A percentile compares a stretch with the other conserved stretches of the same genome.
Evolutionary conservation across 2,888 invertebrate genomes (phyloP).

Genomic region (Eubasilissa splendida): DNA sequence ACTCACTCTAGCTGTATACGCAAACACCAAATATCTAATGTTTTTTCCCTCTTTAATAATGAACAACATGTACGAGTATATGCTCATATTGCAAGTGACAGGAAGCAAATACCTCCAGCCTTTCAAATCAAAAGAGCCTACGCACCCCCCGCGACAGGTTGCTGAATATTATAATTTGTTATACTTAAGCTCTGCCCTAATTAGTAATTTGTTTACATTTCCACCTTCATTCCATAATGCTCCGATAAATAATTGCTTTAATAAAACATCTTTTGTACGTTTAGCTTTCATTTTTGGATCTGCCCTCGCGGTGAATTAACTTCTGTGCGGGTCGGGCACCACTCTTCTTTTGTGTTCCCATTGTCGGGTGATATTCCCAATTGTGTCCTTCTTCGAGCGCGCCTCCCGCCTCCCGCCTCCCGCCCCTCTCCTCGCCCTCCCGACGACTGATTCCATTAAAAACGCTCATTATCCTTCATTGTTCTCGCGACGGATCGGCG

Average conservation of each 20-base stretch:
- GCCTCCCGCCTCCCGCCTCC: background rate
- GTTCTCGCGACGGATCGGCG: background rate
- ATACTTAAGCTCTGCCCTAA: no score
- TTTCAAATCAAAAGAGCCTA: no score
- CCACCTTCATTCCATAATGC: no score
- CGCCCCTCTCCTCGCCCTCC: background rate
- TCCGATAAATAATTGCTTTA: background rate
- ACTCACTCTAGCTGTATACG: no score
- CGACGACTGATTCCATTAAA: slow-evolving; percentile 28
- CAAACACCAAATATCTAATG: no score
- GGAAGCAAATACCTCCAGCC: no score
- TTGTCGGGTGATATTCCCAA: slow-evolving; percentile 6
- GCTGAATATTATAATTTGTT: no score
- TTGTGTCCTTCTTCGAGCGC: slow-evolving; percentile 18
- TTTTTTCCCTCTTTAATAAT: no score
- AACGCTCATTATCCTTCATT: slow-evolving; percentile 22
- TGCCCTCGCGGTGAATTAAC: background rate
- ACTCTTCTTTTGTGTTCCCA: background rate
- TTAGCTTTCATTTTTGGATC: background rate
- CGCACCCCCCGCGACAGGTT: no score
- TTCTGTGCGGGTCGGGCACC: background rate
- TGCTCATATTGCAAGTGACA: no score
- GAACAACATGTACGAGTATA: no score
- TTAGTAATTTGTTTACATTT: no score
- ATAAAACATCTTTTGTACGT: background rate